These are phyloP conservation scores for Discoglossus pictus DNA, from an alignment of 2,797 vertebrate genomes.

Conservation along the genomic window DNA sequence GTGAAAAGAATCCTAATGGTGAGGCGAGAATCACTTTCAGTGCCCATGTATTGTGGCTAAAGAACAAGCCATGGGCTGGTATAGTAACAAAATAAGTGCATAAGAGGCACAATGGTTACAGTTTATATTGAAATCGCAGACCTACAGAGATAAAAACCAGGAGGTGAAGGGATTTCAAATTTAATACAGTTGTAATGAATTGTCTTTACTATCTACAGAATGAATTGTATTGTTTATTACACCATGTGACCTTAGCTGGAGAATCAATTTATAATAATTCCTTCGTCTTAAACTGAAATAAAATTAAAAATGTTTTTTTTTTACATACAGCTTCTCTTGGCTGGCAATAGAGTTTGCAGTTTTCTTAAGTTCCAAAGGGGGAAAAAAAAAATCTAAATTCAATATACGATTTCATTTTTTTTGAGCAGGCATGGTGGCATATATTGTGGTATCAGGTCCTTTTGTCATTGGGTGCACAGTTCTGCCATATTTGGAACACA, in stretches of 20 bases:
- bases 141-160: not conserved
- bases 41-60: no score
- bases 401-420: slow-evolving; percentile 55
- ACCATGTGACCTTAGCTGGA: slow-evolving; percentile 61
- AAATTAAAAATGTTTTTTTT: slow-evolving; percentile 66
- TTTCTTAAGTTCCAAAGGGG: slow-evolving; percentile 66
- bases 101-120: slow-evolving; percentile 6
- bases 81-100: no score
- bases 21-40: no score
- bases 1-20: no score
- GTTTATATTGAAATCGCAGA: slow-evolving; percentile 3
- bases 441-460: slow-evolving; percentile 56
- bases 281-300: slow-evolving; percentile 39
- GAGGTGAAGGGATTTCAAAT: not conserved
- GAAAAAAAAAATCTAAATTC: slow-evolving; percentile 60
- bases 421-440: slow-evolving; percentile 62
- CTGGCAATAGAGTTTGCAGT: slow-evolving; percentile 62
- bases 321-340: slow-evolving; percentile 64
- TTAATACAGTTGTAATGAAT: slow-evolving; percentile 65
- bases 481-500: slow-evolving; percentile 56
- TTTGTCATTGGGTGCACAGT: slow-evolving; percentile 59
- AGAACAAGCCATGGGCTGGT: no score
- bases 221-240: slow-evolving; percentile 66
- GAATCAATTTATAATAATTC: slow-evolving; percentile 44
- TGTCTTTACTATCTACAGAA: slow-evolving; percentile 69